Base-by-base conservation (phyloP, 2,888 invertebrate genomes). In the Monochamus alternatus region DNA sequence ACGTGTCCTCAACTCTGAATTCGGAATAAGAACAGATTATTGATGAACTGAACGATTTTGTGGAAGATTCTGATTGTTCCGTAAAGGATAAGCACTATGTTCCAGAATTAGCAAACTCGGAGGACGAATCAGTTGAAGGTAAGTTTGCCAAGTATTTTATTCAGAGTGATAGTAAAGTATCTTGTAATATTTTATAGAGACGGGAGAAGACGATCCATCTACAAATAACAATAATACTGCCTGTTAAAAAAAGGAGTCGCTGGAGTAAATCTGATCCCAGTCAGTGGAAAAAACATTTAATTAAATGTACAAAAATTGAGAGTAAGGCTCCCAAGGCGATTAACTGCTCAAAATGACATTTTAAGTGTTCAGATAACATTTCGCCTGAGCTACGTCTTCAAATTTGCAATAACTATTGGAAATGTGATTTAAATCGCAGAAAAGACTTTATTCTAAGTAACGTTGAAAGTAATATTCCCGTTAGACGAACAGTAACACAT, bases 401-500 rank as follows among this genome's bases (percentile, higher is more conserved):
- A n/a, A n/a, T n/a, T n/a, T n/a, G n/a, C n/a, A n/a, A n/a, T n/a
- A n/a, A n/a, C n/a, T n/a, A n/a, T n/a, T n/a, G n/a, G n/a, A n/a
- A n/a, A n/a, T n/a, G n/a, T n/a, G n/a, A n/a, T n/a, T n/a, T n/a
- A n/a, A n/a, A n/a, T n/a, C n/a, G n/a, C n/a, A n/a, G n/a, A n/a
- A n/a, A n/a, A n/a, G n/a, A n/a, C n/a, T n/a, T n/a, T n/a, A n/a
- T n/a, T n/a, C n/a, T n/a, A n/a, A n/a, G n/a, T n/a, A n/a, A n/a
- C n/a, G n/a, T n/a, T 5, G 74, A 68, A 52, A 78, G 76, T 67
- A 52, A 64, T 30, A 43, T 58, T 63, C 75, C 75, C n/a, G 70
- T 73, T 65, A 74, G 80, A 58, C 74, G 73, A 47, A 77, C 64
- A 70, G 22, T 38, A 67, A 75, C 5, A 71, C 31, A 67, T 31